Evolutionary conservation across 2,797 vertebrate genomes (phyloP).

Genomic region (Micropoecilia bifurca): DNA sequence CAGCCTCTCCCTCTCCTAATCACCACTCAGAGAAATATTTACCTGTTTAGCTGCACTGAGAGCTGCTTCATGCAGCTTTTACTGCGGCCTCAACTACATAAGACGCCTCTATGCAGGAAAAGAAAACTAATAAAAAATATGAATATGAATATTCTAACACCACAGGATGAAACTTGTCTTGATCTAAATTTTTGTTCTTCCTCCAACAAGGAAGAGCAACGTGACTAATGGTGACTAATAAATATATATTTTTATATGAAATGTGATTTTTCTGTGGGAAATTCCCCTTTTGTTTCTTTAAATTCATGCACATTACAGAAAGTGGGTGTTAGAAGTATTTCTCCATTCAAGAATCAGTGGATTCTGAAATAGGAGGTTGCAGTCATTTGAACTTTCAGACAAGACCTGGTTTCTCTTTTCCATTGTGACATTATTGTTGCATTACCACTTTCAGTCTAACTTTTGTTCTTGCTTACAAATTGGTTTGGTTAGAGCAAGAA

Average conservation of each 20-base stretch:
- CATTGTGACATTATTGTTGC: background rate
- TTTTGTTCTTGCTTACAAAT: background rate
- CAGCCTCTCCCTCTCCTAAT: constrained; percentile 2
- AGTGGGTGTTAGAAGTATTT: background rate
- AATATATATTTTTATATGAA: background rate
- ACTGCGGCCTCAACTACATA: background rate
- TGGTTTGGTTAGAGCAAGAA: background rate
- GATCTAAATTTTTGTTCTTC: background rate
- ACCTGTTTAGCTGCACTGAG: constrained; percentile 9
- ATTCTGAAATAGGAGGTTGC: constrained; percentile 2
- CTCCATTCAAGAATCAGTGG: background rate
- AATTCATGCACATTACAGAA: background rate
- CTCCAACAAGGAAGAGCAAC: background rate
- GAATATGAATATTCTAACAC: background rate
- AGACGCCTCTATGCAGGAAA: background rate
- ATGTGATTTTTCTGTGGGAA: background rate
- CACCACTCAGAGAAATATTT: constrained; percentile 5
- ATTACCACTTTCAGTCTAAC: background rate
- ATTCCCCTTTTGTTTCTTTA: background rate
- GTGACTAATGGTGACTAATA: background rate
- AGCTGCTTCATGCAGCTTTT: constrained; percentile 1
- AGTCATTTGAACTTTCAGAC: background rate
- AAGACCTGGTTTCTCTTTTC: background rate
- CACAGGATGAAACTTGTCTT: background rate
- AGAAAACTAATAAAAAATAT: no score